Evolutionary conservation across 2,888 invertebrate genomes (phyloP).

Genomic region (Apamea monoglypha): DNA sequence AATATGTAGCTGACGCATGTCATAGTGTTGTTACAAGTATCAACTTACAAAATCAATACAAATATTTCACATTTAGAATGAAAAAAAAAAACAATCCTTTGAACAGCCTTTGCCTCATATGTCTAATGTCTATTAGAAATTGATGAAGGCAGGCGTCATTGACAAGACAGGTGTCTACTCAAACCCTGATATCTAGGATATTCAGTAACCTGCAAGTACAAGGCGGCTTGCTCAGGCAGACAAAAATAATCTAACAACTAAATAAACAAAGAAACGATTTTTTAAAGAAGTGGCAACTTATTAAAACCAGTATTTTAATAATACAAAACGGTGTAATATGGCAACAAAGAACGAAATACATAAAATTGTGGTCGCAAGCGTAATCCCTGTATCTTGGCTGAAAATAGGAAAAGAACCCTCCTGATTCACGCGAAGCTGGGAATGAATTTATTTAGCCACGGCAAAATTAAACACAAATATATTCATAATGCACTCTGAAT

Average conservation of each 20-base stretch:
- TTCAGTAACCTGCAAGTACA: background rate
- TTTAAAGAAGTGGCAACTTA: conserved; percentile 52
- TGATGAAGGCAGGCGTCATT: background rate
- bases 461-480: conserved; percentile 79
- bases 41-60: background rate
- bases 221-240: background rate
- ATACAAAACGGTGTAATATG: conserved; percentile 66
- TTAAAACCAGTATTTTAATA: conserved; percentile 67
- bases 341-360: conserved; percentile 75
- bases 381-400: conserved; percentile 78
- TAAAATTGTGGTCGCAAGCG: conserved; percentile 72
- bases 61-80: background rate
- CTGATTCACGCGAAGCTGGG: conserved; percentile 77
- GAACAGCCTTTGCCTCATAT: background rate
- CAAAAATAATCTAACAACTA: conserved; percentile 17
- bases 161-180: background rate
- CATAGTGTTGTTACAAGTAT: background rate
- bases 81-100: background rate
- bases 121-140: background rate
- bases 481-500: conserved; percentile 67
- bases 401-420: conserved; percentile 80
- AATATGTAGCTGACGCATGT: background rate
- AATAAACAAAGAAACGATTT: conserved; percentile 11
- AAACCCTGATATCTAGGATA: background rate
- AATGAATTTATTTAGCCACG: conserved; percentile 81